Base-by-base conservation (phyloP, 2,113 vertebrate species). In the Columba livia region DNA sequence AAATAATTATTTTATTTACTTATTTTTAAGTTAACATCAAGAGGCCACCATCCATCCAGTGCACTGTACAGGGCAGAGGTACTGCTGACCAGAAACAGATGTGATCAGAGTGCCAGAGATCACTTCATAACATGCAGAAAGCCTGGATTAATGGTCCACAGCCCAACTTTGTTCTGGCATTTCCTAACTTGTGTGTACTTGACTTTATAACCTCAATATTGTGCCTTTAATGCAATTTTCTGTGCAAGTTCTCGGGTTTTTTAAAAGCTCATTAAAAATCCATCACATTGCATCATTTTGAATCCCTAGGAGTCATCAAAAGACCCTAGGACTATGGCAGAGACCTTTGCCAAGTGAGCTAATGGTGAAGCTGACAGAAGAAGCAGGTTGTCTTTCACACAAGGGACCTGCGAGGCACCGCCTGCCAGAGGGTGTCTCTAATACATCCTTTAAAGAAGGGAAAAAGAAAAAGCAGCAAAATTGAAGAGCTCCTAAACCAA, bases 311-410 rank as follows among this genome's bases (percentile, higher is more conserved):
- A 42, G 67, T 90, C 79, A 79, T 78, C 77, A 57, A 31, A 84
- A 93, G 86, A 90, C 64, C 85, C 48, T 38, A 80, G n/a, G 58
- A 78, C 77, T 92, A 67, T 13, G 48, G 42, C 60, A 84, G 32
- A 85, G 86, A 86, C 65, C 89, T 89, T 86, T 71, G 69, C 72
- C 92, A 94, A 93, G 69, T 86, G 72, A 94, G 69, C 64, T 80
- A 94, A 92, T 66, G 51, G 83, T 3, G 2, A 54, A 75, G 47
- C 19, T 88, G 79, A 93, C 7, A 4, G 75, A 66, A 93, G 69
- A 24, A 79, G 65, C 38, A 80, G 56, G 86, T 69, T 92, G 65
- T 40, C 77, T 78, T 84, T 78, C 86, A 92, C 2, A 1, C 32
- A 21, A 79, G 44, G 73, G 38, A 94, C 32, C 25, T 64, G 42